Evolutionary conservation across 2,888 invertebrate genomes (phyloP).

Genomic region (Apamea epomidion): DNA sequence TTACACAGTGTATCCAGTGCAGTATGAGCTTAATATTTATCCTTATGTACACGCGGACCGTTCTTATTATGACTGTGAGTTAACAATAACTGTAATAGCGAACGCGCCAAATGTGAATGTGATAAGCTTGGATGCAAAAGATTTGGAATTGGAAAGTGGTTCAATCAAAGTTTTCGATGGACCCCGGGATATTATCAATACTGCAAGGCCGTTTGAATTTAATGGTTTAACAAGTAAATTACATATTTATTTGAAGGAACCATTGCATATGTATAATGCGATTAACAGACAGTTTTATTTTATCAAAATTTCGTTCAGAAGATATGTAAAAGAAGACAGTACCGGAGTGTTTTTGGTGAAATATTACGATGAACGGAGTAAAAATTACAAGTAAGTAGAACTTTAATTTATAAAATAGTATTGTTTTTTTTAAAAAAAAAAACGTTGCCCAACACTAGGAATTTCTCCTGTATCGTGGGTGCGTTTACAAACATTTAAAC

Average conservation of each 20-base stretch:
- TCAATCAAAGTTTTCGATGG: slow-evolving; percentile 79
- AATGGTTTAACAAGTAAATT: slow-evolving; percentile 77
- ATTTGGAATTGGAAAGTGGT: slow-evolving; percentile 76
- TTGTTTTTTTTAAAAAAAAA: too few relatives aligned
- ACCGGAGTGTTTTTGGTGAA: slow-evolving; percentile 81
- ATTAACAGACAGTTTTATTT: slow-evolving; percentile 76
- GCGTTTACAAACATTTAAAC: too few relatives aligned
- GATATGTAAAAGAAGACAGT: slow-evolving; percentile 73
- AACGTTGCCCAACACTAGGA: too few relatives aligned
- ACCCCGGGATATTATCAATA: slow-evolving; percentile 77
- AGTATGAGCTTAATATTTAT: slow-evolving; percentile 83
- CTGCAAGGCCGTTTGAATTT: slow-evolving; percentile 79
- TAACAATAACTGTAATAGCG: slow-evolving; percentile 83
- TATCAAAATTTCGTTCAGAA: slow-evolving; percentile 79
- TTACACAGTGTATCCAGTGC: slow-evolving; percentile 86
- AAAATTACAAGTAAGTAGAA: slow-evolving; percentile 77
- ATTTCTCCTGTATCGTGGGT: too few relatives aligned
- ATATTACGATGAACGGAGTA: slow-evolving; percentile 77
- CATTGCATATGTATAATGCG: slow-evolving; percentile 76
- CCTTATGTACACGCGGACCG: slow-evolving; percentile 77
- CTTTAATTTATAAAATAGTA: not conserved
- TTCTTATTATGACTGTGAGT: slow-evolving; percentile 82
- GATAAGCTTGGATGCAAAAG: slow-evolving; percentile 82
- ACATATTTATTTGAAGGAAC: slow-evolving; percentile 79
- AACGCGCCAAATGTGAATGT: slow-evolving; percentile 80